Base-by-base conservation (phyloP, 2,888 invertebrate species). In the Xylota segnis region DNA sequence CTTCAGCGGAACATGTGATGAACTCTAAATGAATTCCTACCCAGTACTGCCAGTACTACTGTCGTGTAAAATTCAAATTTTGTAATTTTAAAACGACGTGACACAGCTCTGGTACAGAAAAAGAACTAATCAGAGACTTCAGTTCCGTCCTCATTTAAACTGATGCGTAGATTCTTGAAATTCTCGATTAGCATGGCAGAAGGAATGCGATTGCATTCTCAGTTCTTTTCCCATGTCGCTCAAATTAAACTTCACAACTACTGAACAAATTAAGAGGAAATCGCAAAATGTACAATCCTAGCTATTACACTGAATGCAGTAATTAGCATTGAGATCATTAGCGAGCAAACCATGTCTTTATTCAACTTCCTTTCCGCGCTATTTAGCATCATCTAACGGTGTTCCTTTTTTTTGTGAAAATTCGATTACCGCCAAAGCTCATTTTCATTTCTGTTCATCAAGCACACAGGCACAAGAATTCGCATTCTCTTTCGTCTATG, bases 351-450 rank as follows among this genome's bases (percentile, higher is more conserved):
- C 34, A 23, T 50, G 45, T 56, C 16, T 43, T 54, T 54, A 70
- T 61, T 78, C 77, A 63, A 52, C 70, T 78, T 78, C 40, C 63
- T 81, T 68, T 74, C 59, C 58, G 52, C 59, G 43, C 81, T 74
- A 61, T 81, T 79, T 74, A 37, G 34, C 65, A 59, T 34, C 45
- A 37, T 37, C 56, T 71, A 71, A 34, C 29, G 54, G 18, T 52
- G 52, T 59, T 74, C 1, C 10, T 40, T 10, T 40, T n/a, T 43
- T 9, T 59, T 43, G 43, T 72, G 50, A 54, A 74, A 74, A 68
- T 68, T 74, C 74, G 66, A 61, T 81, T 74, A 74, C 81, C 43
- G 58, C 58, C 59, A 65, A 78, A 59, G 59, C 66, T 59, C 59
- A 74, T 79, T 79, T 79, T 59, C 50, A 72, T 79, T 79, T 59